Conservation (phyloP, 2,113 vertebrate genomes). For the Lycocorax pyrrhopterus region DNA sequence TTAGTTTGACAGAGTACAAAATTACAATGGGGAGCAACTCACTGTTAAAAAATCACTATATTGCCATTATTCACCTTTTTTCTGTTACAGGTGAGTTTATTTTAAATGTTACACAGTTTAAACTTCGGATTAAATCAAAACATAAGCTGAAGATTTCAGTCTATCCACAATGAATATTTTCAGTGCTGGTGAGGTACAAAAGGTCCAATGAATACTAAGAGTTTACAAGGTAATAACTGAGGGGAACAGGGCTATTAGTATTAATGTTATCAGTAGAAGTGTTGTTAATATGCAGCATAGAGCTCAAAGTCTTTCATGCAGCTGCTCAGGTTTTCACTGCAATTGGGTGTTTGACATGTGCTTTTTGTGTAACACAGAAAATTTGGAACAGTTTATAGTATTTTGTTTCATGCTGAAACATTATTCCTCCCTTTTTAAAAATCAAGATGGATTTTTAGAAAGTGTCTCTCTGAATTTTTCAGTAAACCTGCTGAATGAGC, state of each 20-base stretch:
- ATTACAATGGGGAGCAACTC: not conserved
- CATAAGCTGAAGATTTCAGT: not conserved
- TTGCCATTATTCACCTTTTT: not conserved
- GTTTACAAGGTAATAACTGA: not conserved
- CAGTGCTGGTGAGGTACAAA: not conserved
- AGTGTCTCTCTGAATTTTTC: conserved; percentile 41
- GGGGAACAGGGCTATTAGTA: not conserved
- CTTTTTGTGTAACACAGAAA: not conserved
- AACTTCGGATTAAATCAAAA: not conserved
- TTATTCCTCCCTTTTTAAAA: not conserved
- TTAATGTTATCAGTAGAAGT: not conserved
- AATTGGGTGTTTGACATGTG: not conserved
- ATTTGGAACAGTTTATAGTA: not conserved
- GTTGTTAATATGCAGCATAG: not conserved
- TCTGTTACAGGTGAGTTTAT: not conserved
- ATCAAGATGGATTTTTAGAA: not conserved
- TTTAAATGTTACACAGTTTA: not conserved
- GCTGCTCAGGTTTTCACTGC: not conserved
- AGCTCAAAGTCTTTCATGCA: not conserved
- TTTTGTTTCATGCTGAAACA: not conserved
- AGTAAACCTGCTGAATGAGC: conserved; percentile 54
- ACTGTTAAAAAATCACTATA: not conserved
- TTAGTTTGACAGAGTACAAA: not conserved
- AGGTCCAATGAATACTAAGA: not conserved
- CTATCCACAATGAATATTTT: not conserved